A percentile compares a stretch with the other conserved stretches of the same genome.
Evolutionary conservation across 2,797 vertebrate species (phyloP).

Genomic region (Carapus acus): DNA sequence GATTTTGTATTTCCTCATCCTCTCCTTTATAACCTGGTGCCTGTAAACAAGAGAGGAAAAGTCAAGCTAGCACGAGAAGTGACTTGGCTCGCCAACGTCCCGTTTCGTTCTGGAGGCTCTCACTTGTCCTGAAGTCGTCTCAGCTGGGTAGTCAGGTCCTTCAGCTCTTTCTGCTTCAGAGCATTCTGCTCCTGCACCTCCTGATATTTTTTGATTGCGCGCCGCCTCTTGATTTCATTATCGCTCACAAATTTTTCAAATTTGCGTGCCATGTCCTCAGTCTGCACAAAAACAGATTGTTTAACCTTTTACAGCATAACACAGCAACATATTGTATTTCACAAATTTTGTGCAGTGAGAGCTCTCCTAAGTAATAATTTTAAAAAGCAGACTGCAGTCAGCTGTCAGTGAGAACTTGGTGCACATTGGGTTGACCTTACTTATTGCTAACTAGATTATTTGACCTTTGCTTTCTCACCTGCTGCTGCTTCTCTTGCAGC

Average conservation of each 20-base stretch:
- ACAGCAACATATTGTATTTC: too few relatives aligned
- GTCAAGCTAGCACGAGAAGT: neutral
- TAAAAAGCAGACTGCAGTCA: too few relatives aligned
- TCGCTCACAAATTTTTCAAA: conserved; percentile 72
- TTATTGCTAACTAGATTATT: too few relatives aligned
- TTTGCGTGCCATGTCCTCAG: conserved; percentile 58
- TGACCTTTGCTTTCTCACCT: conserved; percentile 52
- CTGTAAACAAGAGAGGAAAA: conserved; percentile 49
- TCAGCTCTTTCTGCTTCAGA: conserved; percentile 60
- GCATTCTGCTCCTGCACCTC: conserved; percentile 61
- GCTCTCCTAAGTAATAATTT: too few relatives aligned
- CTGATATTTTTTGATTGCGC: conserved; percentile 66
- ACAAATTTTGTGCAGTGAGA: too few relatives aligned
- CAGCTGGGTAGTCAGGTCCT: conserved; percentile 61
- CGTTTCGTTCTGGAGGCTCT: neutral
- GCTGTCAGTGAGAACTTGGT: too few relatives aligned
- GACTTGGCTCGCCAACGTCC: neutral
- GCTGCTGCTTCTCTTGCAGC: conserved; percentile 63
- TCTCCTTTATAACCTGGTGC: conserved; percentile 64
- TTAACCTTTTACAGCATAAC: too few relatives aligned
- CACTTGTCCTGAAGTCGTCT: conserved; percentile 63
- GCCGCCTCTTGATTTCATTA: conserved; percentile 62
- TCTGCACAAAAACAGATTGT: too few relatives aligned
- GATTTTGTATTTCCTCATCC: conserved; percentile 64
- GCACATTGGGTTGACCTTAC: too few relatives aligned